These are phyloP conservation scores for Poeciliopsis infans DNA, from an alignment of 2,797 vertebrate genomes.

Conservation along the genomic window DNA sequence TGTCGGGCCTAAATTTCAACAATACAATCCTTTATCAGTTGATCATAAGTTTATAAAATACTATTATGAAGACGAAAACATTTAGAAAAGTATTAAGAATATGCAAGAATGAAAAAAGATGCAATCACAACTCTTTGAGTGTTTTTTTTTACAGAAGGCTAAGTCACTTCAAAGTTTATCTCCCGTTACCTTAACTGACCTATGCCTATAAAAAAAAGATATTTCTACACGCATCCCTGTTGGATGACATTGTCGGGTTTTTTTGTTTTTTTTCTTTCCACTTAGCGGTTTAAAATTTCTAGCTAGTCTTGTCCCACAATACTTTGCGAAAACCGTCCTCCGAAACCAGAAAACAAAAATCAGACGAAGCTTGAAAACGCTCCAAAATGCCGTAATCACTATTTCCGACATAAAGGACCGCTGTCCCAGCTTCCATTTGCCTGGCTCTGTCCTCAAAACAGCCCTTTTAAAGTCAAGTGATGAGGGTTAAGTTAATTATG, in stretches of 20 bases:
- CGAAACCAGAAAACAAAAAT: constrained; percentile 73
- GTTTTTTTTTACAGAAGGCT: too few species aligned
- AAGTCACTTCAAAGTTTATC: too few species aligned
- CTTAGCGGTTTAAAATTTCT: constrained; percentile 53
- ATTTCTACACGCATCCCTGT: background rate
- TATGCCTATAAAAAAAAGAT: background rate
- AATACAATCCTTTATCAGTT: too few species aligned
- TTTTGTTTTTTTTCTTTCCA: constrained; percentile 28
- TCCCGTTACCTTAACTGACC: background rate
- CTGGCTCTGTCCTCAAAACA: constrained; percentile 82
- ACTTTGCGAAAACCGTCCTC: constrained; percentile 70
- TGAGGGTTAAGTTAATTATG: constrained; percentile 95
- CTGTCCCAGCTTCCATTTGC: constrained; percentile 83
- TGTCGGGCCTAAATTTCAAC: background rate
- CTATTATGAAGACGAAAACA: too few species aligned
- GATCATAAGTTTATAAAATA: too few species aligned
- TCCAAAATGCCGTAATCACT: constrained; percentile 76
- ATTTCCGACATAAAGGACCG: constrained; percentile 77
- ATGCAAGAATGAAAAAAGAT: too few species aligned
- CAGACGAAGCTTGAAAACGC: constrained; percentile 69
- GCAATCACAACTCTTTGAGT: too few species aligned
- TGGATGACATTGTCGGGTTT: constrained; percentile 14
- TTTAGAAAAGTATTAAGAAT: too few species aligned
- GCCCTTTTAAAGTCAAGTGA: constrained; percentile 89
- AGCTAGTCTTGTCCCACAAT: constrained; percentile 56